phyloP scores from a whole-genome alignment of 2,888 invertebrate species.

The Mythimna albipuncta region DNA sequence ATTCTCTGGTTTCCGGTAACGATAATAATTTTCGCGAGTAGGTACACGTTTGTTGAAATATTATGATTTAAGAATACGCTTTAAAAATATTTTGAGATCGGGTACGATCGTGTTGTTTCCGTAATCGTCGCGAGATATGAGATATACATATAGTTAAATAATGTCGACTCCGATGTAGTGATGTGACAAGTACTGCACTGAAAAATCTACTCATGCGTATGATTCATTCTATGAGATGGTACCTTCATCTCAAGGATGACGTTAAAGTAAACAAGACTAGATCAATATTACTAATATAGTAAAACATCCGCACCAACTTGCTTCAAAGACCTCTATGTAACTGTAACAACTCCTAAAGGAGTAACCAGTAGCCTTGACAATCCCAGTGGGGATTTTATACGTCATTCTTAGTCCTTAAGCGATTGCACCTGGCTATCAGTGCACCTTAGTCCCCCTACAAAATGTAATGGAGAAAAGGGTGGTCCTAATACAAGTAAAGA shows the following conservation, averaged over 20 bases:
- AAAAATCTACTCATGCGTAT: constrained; percentile 22
- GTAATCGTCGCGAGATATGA: neutral
- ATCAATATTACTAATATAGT: neutral
- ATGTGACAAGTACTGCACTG: constrained; percentile 6
- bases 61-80: constrained; percentile 17
- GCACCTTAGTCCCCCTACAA: constrained; percentile 9
- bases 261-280: constrained; percentile 14
- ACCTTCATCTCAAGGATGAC: constrained; percentile 24
- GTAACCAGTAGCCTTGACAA: constrained; percentile 22
- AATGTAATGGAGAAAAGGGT: constrained; percentile 22
- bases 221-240: constrained; percentile 33
- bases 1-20: constrained; percentile 35
- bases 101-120: constrained; percentile 1
- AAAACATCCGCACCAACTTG: neutral
- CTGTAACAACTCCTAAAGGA: neutral
- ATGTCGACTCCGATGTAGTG: neutral
- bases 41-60: constrained; percentile 22
- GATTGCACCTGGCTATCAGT: constrained; percentile 45
- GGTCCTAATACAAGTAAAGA: constrained; percentile 25
- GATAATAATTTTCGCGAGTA: constrained; percentile 27
- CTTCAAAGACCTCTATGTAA: neutral
- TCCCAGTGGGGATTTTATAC: constrained; percentile 1
- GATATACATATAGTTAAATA: neutral
- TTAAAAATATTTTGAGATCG: constrained; percentile 22
- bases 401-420: neutral